phyloP scores from a whole-genome alignment of 2,797 vertebrate genomes.

The Lerista edwardsae region DNA sequence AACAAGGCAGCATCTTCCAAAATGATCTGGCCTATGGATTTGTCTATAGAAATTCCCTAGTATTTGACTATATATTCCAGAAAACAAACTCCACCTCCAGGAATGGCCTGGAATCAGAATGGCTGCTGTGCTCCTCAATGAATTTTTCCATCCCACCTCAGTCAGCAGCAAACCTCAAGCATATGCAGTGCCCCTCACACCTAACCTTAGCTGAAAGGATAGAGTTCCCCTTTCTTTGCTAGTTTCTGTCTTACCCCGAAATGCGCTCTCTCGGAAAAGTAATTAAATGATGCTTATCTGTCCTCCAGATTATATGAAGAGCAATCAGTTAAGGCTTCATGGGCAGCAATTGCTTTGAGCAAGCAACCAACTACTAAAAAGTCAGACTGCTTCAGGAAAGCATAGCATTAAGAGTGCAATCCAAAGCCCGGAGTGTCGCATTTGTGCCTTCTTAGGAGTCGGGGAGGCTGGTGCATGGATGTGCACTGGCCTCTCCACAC shows the following conservation, averaged over 20 bases:
- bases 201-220: too few species aligned
- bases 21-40: too few species aligned
- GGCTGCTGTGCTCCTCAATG: neutral
- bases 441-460: too few species aligned
- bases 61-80: too few species aligned
- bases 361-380: neutral
- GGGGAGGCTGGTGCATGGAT: too few species aligned
- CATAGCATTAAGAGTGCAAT: too few species aligned
- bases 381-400: neutral
- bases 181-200: neutral
- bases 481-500: too few species aligned
- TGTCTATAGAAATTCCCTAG: too few species aligned
- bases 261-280: neutral
- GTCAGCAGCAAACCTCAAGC: neutral
- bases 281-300: neutral
- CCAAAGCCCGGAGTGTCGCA: too few species aligned
- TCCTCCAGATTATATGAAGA: neutral
- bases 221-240: too few species aligned
- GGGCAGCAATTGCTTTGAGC: neutral
- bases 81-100: neutral
- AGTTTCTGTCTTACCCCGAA: neutral
- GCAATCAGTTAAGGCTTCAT: neutral
- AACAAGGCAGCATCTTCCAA: too few species aligned
- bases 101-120: neutral
- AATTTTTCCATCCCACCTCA: neutral